Evolutionary conservation across 2,797 vertebrate genomes (phyloP).

Genomic region (Artibeus lituratus): DNA sequence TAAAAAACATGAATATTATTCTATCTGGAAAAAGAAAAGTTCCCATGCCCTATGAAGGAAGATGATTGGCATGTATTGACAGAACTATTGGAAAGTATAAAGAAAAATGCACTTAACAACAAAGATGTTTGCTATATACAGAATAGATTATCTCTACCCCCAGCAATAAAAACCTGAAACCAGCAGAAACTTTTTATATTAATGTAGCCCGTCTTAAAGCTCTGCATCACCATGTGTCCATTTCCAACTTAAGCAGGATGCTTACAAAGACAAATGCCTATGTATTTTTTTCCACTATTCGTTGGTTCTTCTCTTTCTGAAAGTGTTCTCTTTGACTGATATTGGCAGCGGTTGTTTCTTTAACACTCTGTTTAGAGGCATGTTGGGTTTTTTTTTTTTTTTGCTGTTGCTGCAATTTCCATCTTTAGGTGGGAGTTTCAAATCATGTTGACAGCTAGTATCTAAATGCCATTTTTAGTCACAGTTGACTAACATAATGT

Average conservation of each 20-base stretch:
- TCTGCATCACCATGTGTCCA: not conserved
- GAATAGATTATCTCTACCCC: not conserved
- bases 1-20: slow-evolving; percentile 37
- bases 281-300: not conserved
- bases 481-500: slow-evolving; percentile 4
- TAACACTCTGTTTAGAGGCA: not conserved
- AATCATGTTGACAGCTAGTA: slow-evolving; percentile 16
- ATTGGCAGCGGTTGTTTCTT: not conserved
- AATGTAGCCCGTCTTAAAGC: not conserved
- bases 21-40: not conserved
- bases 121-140: not conserved
- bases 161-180: slow-evolving; percentile 25
- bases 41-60: not conserved
- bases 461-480: slow-evolving; percentile 50
- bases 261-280: slow-evolving; percentile 20
- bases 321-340: not conserved
- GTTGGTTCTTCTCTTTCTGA: not conserved
- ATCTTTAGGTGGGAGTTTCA: slow-evolving; percentile 26
- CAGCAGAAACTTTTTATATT: not conserved
- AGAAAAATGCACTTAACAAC: not conserved
- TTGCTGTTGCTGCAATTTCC: slow-evolving; percentile 26
- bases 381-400: not conserved
- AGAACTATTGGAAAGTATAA: not conserved
- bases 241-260: not conserved
- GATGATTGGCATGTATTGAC: not conserved